Conservation (phyloP, 2,888 invertebrate genomes). For the Chironomus riparius region DNA sequence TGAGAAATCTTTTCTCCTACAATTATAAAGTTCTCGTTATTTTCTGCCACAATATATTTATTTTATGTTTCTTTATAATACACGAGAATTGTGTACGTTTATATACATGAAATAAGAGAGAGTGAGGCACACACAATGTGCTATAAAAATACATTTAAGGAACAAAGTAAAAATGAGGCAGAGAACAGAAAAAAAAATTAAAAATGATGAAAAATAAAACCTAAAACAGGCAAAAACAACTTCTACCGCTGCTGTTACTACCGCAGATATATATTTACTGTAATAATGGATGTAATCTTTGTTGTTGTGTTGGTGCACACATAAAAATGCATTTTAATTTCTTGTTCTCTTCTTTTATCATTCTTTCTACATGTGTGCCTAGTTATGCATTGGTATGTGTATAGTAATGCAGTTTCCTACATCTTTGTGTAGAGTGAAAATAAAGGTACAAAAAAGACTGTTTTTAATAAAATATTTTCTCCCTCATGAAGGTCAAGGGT, state of each 20-base stretch:
- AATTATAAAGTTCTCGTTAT: not conserved
- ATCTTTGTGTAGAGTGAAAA: no score
- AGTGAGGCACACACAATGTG: no score
- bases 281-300: no score
- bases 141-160: no score
- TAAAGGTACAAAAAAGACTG: no score
- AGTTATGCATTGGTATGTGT: no score
- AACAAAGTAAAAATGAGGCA: no score
- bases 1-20: not conserved
- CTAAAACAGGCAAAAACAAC: not conserved
- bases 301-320: not conserved
- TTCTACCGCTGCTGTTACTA: not conserved
- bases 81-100: not conserved
- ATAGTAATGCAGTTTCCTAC: no score
- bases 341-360: not conserved
- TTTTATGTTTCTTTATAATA: not conserved
- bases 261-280: not conserved
- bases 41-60: not conserved
- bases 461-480: not conserved
- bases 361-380: not conserved
- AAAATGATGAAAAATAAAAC: not conserved
- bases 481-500: not conserved
- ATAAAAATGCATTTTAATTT: not conserved
- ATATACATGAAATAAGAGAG: no score
- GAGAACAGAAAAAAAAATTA: no score